Percentiles rank a stretch among this genome's conserved stretches.
Conservation (phyloP, 2,113 vertebrate genomes). For the Cavia aperea region DNA sequence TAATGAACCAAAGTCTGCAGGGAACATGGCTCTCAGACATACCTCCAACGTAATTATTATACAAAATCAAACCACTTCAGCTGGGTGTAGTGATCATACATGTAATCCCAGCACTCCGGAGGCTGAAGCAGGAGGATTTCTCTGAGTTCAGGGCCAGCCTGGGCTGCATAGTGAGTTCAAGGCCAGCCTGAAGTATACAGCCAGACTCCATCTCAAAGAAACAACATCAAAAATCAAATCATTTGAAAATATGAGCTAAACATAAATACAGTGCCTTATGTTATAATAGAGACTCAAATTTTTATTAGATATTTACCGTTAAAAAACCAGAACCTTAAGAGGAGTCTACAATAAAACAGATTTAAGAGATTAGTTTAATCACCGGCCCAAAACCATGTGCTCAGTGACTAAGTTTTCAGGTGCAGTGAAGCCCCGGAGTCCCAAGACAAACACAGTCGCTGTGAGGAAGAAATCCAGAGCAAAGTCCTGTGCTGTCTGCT, state of each 20-base stretch:
- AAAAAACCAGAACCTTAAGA: slow-evolving; percentile 58
- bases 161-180: neutral
- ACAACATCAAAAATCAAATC: neutral
- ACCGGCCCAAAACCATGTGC: neutral
- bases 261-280: neutral
- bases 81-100: neutral
- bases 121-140: neutral
- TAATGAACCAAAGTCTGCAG: neutral
- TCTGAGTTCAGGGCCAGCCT: neutral
- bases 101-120: neutral
- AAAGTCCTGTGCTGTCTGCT: accelerated
- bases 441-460: neutral
- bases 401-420: neutral
- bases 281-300: neutral
- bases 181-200: neutral
- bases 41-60: neutral
- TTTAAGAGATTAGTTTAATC: slow-evolving; percentile 49
- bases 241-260: neutral
- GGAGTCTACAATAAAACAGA: slow-evolving; percentile 69
- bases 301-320: slow-evolving; percentile 68
- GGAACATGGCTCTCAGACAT: neutral
- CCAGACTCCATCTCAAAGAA: neutral
- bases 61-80: neutral
- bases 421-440: neutral
- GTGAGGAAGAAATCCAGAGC: neutral